Evolutionary conservation across 53 echinoderm and acorn worm species (phyloP).

Genomic region (Astropecten irregularis): DNA sequence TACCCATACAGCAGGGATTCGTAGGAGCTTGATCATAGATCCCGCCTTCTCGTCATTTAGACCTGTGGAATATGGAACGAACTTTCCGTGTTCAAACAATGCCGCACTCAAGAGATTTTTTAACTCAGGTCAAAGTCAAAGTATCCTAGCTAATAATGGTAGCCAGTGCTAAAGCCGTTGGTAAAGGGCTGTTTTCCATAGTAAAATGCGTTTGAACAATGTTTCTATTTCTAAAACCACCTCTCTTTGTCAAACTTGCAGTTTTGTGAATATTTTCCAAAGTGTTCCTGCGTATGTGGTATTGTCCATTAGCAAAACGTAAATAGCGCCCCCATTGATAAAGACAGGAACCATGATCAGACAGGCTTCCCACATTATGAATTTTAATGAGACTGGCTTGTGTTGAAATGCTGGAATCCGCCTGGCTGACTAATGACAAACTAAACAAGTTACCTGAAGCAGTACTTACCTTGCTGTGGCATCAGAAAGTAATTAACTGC

Average conservation of each 20-base stretch:
- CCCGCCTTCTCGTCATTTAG: neutral
- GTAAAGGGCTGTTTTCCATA: neutral
- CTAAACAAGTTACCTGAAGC: too few relatives aligned
- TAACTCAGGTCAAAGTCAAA: neutral
- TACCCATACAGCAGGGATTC: constrained; percentile 11
- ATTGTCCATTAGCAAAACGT: too few relatives aligned
- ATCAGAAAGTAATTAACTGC: constrained; percentile 59
- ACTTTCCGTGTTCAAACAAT: neutral
- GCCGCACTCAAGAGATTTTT: neutral
- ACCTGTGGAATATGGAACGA: neutral
- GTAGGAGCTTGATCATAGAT: neutral
- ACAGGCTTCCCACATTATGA: too few relatives aligned
- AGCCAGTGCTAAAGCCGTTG: neutral
- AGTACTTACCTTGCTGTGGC: constrained; percentile 49
- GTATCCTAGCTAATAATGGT: neutral
- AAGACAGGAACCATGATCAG: too few relatives aligned
- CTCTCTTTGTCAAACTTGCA: too few relatives aligned
- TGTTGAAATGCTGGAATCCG: too few relatives aligned
- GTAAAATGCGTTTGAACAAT: too few relatives aligned
- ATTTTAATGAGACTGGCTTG: too few relatives aligned
- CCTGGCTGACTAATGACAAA: too few relatives aligned
- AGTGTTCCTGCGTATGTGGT: too few relatives aligned
- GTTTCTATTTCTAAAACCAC: too few relatives aligned
- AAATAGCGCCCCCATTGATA: too few relatives aligned
- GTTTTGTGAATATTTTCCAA: neutral